Evolutionary conservation across 2,113 vertebrate species (phyloP).

Genomic region (Proteles cristata): DNA sequence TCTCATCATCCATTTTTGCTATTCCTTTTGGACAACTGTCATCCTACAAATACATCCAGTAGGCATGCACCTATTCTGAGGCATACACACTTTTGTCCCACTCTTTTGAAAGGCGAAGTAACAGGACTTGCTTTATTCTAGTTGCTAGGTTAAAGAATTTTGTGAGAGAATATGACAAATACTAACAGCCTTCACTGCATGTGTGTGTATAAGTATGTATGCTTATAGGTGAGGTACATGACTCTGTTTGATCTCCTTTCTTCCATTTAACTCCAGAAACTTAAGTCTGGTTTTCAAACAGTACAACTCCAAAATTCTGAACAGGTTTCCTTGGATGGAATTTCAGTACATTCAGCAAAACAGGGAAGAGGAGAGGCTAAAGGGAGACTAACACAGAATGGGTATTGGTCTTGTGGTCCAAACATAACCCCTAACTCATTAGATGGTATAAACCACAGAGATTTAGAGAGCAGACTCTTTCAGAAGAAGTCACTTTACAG

Average conservation of each 20-base stretch:
- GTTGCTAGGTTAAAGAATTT: not conserved
- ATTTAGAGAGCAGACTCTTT: not conserved
- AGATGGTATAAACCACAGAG: slow-evolving; percentile 28
- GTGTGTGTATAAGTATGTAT: not conserved
- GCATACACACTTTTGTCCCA: not conserved
- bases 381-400: not conserved
- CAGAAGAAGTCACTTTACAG: not conserved
- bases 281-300: not conserved
- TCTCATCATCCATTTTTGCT: not conserved
- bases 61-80: not conserved
- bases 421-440: not conserved
- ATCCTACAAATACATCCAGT: not conserved
- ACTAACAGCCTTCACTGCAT: not conserved
- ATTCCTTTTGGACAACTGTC: not conserved
- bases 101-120: not conserved
- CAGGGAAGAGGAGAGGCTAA: not conserved
- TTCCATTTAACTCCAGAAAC: not conserved
- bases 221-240: not conserved
- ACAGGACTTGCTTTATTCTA: not conserved
- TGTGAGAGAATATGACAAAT: not conserved
- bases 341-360: not conserved
- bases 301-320: not conserved
- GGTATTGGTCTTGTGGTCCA: not conserved
- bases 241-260: not conserved
- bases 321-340: not conserved